These are phyloP conservation scores for Chrysogorgia sp. DNA, from an alignment of 92 coral and sea anemone species.

Conservation along the genomic window DNA sequence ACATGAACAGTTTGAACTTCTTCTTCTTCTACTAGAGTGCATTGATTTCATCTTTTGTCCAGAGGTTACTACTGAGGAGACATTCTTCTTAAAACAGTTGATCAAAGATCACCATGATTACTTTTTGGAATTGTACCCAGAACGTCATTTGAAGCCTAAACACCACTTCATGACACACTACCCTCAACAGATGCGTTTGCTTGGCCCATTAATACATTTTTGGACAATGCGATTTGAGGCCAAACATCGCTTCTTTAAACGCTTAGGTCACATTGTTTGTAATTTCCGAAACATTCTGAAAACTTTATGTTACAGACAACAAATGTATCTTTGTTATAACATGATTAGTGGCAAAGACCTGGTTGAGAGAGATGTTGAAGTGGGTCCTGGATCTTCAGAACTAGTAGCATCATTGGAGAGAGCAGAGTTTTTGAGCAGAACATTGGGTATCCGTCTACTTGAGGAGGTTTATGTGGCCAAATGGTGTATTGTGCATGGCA, in stretches of 20 bases:
- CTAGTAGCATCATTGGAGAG: not conserved
- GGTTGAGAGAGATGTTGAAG: not conserved
- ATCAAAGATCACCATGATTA: constrained; percentile 32
- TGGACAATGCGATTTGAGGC: no score
- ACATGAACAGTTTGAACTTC: constrained; percentile 15
- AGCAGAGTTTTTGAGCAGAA: no score
- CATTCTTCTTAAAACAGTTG: constrained; percentile 1
- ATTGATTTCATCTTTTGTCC: constrained; percentile 19
- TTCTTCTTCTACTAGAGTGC: constrained; percentile 21
- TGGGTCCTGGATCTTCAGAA: not conserved
- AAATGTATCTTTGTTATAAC: not conserved
- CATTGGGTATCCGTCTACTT: no score
- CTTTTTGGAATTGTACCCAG: constrained; percentile 19
- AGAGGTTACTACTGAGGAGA: constrained; percentile 4
- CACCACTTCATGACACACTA: constrained; percentile 38
- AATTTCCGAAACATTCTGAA: no score
- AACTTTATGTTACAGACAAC: not conserved
- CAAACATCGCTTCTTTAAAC: no score
- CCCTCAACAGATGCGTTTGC: no score
- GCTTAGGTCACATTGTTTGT: not conserved
- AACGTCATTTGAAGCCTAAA: no score
- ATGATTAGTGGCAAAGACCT: not conserved
- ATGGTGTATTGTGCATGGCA: not conserved
- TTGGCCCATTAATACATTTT: no score
- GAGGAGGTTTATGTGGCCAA: no score